These are phyloP conservation scores for Tonatia bakeri DNA, from an alignment of 2,113 vertebrate species.

Conservation along the genomic window DNA sequence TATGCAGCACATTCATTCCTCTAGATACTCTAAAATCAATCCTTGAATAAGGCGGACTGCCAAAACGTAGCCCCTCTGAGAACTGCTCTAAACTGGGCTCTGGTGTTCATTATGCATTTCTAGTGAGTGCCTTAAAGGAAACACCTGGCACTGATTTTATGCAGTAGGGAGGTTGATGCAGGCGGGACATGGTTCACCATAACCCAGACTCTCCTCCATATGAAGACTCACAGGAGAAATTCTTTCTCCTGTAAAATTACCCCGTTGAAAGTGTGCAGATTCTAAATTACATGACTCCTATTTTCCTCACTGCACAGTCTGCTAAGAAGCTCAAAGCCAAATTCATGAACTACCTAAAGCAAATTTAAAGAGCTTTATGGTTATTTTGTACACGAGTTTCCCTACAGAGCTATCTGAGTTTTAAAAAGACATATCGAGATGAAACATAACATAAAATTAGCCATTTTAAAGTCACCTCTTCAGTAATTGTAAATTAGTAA, in stretches of 20 bases:
- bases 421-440: background rate
- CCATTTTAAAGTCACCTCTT: background rate
- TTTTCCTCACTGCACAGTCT: background rate
- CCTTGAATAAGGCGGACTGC: background rate
- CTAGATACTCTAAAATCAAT: background rate
- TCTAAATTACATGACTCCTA: background rate
- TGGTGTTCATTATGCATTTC: background rate
- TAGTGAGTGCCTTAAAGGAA: background rate
- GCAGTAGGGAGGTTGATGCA: background rate
- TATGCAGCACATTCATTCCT: background rate
- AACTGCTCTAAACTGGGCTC: background rate
- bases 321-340: constrained; percentile 22
- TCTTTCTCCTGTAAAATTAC: background rate
- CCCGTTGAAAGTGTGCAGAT: background rate
- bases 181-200: background rate
- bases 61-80: background rate
- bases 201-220: background rate
- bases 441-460: background rate
- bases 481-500: background rate
- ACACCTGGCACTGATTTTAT: background rate
- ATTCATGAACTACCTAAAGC: background rate
- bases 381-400: background rate
- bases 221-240: background rate
- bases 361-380: background rate
- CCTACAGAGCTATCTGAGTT: background rate